A percentile compares a stretch with the other conserved stretches of the same genome.
These are phyloP conservation scores for Actenoides hombroni DNA, from an alignment of 2,113 vertebrate species.

Conservation along the genomic window DNA sequence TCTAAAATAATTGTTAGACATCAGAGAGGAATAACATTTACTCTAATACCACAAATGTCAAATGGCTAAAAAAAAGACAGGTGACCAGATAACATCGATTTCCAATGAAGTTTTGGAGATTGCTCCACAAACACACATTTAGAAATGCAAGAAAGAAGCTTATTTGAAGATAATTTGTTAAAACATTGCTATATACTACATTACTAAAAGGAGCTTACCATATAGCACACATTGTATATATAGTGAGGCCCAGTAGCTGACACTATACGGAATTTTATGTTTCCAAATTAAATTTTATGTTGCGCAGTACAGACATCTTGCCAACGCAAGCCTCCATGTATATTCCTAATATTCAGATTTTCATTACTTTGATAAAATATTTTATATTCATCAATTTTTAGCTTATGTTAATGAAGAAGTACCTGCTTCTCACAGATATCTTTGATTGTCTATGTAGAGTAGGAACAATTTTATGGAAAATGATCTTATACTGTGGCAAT, in stretches of 20 bases:
- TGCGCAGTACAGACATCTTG: background rate
- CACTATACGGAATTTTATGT: background rate
- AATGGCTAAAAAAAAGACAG: background rate
- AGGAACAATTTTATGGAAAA: background rate
- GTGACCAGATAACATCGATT: background rate
- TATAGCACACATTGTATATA: background rate
- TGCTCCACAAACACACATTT: background rate
- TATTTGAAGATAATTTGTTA: background rate
- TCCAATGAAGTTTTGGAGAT: background rate
- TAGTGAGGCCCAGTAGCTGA: background rate
- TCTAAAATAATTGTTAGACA: background rate
- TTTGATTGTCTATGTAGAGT: background rate
- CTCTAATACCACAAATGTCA: background rate
- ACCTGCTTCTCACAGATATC: background rate
- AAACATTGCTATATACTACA: background rate
- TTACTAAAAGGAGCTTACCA: background rate
- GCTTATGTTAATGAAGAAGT: background rate
- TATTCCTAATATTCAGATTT: background rate
- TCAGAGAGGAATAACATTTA: background rate
- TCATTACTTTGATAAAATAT: background rate
- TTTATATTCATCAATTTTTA: background rate
- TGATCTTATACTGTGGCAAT: background rate
- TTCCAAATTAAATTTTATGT: background rate
- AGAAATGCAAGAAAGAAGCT: background rate
- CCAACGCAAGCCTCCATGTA: background rate